Conservation (phyloP, 2,888 invertebrate species). For the Herminia tarsipennalis region DNA sequence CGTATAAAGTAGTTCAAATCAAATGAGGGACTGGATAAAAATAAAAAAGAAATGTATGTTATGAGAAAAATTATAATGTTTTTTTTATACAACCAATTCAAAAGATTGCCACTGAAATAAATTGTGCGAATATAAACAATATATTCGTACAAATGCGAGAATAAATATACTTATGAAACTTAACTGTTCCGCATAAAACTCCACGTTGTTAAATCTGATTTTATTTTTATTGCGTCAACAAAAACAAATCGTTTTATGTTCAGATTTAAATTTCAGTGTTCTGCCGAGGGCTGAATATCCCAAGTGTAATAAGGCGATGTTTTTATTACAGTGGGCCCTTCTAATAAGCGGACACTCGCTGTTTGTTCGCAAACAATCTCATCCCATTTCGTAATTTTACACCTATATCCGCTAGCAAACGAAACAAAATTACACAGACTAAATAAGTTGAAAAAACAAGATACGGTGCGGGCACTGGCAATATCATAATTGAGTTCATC, state of each 20-base stretch:
- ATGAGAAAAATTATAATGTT: slow-evolving; percentile 5
- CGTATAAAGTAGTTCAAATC: slow-evolving; percentile 24
- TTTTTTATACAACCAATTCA: slow-evolving; percentile 1
- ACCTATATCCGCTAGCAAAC: slow-evolving; percentile 64
- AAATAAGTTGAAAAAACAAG: slow-evolving; percentile 55
- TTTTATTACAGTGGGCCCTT: slow-evolving; percentile 78
- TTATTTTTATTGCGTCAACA: slow-evolving; percentile 73
- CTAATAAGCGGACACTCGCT: slow-evolving; percentile 79
- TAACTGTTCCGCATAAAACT: slow-evolving; percentile 59
- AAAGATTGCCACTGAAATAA: slow-evolving; percentile 5
- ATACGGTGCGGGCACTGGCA: neutral
- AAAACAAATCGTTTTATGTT: slow-evolving; percentile 76
- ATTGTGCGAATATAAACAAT: slow-evolving; percentile 10
- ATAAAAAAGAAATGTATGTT: slow-evolving; percentile 25
- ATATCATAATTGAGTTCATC: slow-evolving; percentile 7
- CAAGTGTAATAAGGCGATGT: slow-evolving; percentile 75
- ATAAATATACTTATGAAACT: slow-evolving; percentile 52
- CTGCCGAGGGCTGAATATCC: slow-evolving; percentile 57
- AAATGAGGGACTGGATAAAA: slow-evolving; percentile 12
- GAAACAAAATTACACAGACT: slow-evolving; percentile 60
- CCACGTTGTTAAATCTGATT: slow-evolving; percentile 66
- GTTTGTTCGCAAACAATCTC: slow-evolving; percentile 80
- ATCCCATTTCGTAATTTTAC: slow-evolving; percentile 74
- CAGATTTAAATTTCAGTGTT: slow-evolving; percentile 75
- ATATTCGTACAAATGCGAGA: slow-evolving; percentile 20